A percentile compares a stretch with the other conserved stretches of the same genome.
These are phyloP conservation scores for Rhodinocichla rosea DNA, from an alignment of 2,113 vertebrate genomes.

Conservation along the genomic window DNA sequence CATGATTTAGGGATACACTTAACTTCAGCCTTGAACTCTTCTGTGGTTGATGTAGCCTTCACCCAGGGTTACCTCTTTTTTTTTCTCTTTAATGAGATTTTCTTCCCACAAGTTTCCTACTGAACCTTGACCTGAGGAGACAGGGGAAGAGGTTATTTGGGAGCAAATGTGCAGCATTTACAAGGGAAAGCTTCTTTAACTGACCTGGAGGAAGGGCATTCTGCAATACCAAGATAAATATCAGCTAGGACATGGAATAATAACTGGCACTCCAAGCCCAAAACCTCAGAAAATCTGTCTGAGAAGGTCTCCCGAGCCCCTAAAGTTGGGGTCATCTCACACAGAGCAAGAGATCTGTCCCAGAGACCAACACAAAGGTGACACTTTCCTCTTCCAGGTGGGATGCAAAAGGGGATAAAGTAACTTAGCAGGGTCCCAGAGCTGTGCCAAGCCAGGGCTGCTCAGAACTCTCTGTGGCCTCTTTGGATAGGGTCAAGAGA, in stretches of 20 bases:
- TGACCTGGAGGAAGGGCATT: neutral
- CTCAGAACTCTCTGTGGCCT: neutral
- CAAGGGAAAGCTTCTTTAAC: neutral
- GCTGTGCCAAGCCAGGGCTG: neutral
- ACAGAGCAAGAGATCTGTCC: neutral
- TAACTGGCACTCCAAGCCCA: neutral
- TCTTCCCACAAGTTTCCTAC: neutral
- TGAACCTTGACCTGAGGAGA: neutral
- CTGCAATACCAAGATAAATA: neutral
- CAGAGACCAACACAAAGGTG: neutral
- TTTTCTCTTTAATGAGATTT: neutral
- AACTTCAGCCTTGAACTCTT: neutral
- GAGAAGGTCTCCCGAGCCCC: rapidly evolving
- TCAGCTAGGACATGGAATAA: neutral
- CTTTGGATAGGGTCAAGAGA: neutral
- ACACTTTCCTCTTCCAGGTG: neutral
- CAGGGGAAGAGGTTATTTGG: neutral
- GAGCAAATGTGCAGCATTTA: neutral
- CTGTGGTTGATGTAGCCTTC: neutral
- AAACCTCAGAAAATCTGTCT: neutral
- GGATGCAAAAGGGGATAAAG: neutral
- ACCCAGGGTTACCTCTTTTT: neutral
- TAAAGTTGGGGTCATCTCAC: neutral
- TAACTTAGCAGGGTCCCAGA: neutral
- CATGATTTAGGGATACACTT: neutral